Evolutionary conservation across 2,888 invertebrate species (phyloP).

Genomic region (Alcis repandata): DNA sequence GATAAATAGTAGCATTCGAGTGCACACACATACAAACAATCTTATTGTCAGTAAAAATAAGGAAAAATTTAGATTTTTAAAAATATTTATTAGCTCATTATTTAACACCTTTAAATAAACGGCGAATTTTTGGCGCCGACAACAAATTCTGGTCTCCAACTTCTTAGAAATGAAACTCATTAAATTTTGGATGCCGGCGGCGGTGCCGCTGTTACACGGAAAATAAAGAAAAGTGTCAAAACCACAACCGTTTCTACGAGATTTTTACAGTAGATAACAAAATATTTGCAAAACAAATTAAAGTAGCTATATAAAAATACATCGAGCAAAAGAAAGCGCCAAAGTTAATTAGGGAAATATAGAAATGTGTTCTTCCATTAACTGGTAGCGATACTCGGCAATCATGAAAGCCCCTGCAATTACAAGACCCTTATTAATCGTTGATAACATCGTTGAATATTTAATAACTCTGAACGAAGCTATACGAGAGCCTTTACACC

Average conservation of each 20-base stretch:
- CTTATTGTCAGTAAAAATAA: no score
- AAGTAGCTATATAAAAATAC: neutral
- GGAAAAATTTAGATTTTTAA: no score
- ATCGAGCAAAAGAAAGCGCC: neutral
- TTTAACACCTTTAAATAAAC: no score
- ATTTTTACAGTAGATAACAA: neutral
- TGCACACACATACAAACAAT: no score
- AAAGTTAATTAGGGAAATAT: neutral
- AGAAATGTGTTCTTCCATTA: conserved; percentile 8
- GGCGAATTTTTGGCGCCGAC: neutral
- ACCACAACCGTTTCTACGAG: no score
- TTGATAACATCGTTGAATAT: conserved; percentile 63
- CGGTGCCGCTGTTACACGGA: no score
- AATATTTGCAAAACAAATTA: neutral
- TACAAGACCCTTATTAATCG: conserved; percentile 68
- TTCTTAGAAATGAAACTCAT: no score
- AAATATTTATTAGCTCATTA: no score
- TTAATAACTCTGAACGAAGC: conserved; percentile 60
- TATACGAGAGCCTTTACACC: conserved; percentile 58
- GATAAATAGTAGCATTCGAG: no score
- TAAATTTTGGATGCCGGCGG: no score
- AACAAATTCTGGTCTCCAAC: no score
- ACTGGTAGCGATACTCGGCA: conserved; percentile 27
- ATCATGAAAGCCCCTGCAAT: conserved; percentile 53
- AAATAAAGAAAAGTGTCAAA: no score